These are phyloP conservation scores for Acipenser ruthenus DNA, from an alignment of 2,797 vertebrate genomes.

Conservation along the genomic window DNA sequence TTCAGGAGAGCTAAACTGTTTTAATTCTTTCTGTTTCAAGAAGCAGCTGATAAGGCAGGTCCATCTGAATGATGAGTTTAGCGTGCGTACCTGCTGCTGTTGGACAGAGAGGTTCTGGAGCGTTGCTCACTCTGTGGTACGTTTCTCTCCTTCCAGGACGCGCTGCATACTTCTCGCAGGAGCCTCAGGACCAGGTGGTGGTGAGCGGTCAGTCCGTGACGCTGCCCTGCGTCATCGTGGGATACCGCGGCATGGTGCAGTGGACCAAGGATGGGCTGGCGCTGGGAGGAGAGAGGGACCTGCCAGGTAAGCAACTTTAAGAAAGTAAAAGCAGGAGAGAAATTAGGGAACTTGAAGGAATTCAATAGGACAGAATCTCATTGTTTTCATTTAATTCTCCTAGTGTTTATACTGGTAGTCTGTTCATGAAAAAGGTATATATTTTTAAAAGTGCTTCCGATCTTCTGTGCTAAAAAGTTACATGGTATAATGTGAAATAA, in stretches of 20 bases:
- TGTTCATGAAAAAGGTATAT: background rate
- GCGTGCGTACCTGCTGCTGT: background rate
- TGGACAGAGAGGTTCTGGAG: no score
- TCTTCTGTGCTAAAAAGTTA: background rate
- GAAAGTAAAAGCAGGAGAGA: background rate
- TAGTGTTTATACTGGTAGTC: no score
- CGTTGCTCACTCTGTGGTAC: no score
- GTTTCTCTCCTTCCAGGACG: slow-evolving; percentile 36
- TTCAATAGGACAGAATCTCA: background rate
- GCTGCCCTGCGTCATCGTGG: slow-evolving; percentile 69
- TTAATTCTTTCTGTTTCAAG: no score
- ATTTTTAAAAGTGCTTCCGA: no score
- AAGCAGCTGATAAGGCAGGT: no score
- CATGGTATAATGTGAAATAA: no score
- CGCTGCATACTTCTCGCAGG: slow-evolving; percentile 79
- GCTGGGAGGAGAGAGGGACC: slow-evolving; percentile 76
- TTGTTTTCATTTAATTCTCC: background rate
- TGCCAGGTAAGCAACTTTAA: slow-evolving; percentile 63
- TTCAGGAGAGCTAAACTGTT: no score
- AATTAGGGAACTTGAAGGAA: slow-evolving; percentile 14
- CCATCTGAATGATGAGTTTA: no score
- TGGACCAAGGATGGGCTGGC: slow-evolving; percentile 90
- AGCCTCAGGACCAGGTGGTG: slow-evolving; percentile 76
- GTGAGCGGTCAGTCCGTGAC: slow-evolving; percentile 71
- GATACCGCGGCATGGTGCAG: slow-evolving; percentile 77